Conservation (phyloP, 2,113 vertebrate species). For the Scomber colias region DNA sequence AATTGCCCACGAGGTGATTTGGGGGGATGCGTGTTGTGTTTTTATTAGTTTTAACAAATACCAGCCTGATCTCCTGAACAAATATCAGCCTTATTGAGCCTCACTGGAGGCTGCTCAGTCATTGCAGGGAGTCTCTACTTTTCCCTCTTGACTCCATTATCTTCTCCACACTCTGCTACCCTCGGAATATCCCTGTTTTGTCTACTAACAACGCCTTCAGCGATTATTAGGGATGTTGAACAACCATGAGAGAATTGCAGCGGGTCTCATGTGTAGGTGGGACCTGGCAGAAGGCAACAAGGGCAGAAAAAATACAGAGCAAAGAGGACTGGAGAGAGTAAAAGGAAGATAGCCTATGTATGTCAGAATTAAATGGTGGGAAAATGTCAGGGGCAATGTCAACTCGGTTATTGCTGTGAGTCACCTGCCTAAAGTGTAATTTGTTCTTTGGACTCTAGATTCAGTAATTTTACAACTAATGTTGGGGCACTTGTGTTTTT, state of each 20-base stretch:
- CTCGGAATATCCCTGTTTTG: slow-evolving; percentile 66
- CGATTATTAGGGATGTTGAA: slow-evolving; percentile 68
- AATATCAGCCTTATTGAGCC: slow-evolving; percentile 59
- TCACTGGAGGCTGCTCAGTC: slow-evolving; percentile 70
- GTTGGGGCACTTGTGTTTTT: slow-evolving; percentile 44
- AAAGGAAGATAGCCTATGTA: slow-evolving; percentile 57
- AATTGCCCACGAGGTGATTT: slow-evolving; percentile 15
- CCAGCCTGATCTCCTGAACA: slow-evolving; percentile 56
- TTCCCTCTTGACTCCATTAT: slow-evolving; percentile 74
- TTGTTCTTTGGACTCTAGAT: slow-evolving; percentile 60
- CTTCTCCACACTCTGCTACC: slow-evolving; percentile 65
- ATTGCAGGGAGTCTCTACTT: slow-evolving; percentile 57
- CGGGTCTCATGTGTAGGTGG: slow-evolving; percentile 52
- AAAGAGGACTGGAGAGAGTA: slow-evolving; percentile 18
- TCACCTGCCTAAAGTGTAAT: slow-evolving; percentile 72
- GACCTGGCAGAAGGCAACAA: slow-evolving; percentile 47
- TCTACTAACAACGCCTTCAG: slow-evolving; percentile 60
- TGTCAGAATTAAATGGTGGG: slow-evolving; percentile 71
- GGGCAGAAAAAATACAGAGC: slow-evolving; percentile 1
- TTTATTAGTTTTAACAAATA: slow-evolving; percentile 59
- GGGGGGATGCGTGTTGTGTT: slow-evolving; percentile 13
- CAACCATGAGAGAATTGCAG: slow-evolving; percentile 53
- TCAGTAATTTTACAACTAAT: slow-evolving; percentile 67
- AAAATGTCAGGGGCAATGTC: slow-evolving; percentile 71
- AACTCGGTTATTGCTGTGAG: slow-evolving; percentile 66